Evolutionary conservation across 2,888 invertebrate species (phyloP).

Genomic region (Augochlorella aurata): DNA sequence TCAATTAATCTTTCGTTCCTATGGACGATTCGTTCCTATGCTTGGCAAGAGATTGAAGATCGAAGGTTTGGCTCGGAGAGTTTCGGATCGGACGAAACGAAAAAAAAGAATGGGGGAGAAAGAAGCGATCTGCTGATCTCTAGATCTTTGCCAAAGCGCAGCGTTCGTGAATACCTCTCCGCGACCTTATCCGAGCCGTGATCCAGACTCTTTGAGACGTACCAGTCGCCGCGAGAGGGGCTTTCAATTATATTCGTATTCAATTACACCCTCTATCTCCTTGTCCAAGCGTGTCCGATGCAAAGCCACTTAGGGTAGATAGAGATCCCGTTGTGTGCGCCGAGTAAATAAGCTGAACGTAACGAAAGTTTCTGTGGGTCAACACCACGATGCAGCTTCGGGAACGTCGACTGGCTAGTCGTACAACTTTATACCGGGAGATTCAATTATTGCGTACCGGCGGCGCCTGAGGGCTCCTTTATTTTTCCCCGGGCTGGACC

Average conservation of each 20-base stretch:
- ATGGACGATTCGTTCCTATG: constrained; percentile 23
- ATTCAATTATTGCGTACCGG: constrained; percentile 43
- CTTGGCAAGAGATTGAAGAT: constrained; percentile 47
- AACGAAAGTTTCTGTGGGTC: constrained; percentile 38
- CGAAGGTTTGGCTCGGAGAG: constrained; percentile 42
- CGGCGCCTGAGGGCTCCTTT: not conserved
- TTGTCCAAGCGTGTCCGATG: constrained; percentile 39
- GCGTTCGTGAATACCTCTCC: constrained; percentile 33
- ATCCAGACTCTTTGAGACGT: constrained; percentile 41
- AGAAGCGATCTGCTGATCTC: constrained; percentile 40
- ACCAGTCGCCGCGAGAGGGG: constrained; percentile 33
- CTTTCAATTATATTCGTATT: constrained; percentile 68
- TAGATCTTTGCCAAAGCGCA: constrained; percentile 43
- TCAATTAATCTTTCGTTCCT: constrained; percentile 62
- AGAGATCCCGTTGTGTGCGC: constrained; percentile 41
- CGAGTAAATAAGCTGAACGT: constrained; percentile 54
- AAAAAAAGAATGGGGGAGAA: constrained; percentile 19
- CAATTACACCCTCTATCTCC: constrained; percentile 51
- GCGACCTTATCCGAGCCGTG: constrained; percentile 40
- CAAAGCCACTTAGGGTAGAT: constrained; percentile 45
- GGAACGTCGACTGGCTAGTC: constrained; percentile 32
- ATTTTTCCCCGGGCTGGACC: not conserved
- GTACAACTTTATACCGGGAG: constrained; percentile 38
- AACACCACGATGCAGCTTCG: constrained; percentile 32
- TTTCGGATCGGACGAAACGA: constrained; percentile 20